phyloP scores from a whole-genome alignment of 2,797 vertebrate genomes.

The Buphagus erythrorhynchus region DNA sequence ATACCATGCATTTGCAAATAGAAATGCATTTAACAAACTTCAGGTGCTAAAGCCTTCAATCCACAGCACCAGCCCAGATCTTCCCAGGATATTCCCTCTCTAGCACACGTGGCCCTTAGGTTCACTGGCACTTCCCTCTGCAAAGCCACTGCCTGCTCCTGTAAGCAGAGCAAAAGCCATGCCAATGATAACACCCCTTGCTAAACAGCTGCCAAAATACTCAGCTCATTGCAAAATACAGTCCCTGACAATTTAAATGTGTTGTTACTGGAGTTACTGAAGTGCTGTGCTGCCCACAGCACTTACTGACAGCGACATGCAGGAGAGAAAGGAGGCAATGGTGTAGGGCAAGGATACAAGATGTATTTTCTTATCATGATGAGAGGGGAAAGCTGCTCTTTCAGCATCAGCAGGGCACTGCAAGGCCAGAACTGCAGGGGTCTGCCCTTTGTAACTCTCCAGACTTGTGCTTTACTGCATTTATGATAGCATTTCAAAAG shows the following conservation, averaged over 20 bases:
- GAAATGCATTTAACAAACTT: neutral
- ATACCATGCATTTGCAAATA: neutral
- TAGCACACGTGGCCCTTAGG: rapidly evolving
- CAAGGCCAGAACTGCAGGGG: neutral
- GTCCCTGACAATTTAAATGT: neutral
- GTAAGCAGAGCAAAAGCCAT: neutral
- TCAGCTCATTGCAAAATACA: neutral
- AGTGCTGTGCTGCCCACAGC: neutral
- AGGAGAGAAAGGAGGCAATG: neutral
- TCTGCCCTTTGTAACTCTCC: neutral
- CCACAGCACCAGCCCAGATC: neutral
- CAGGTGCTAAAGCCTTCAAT: neutral
- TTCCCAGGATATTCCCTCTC: neutral
- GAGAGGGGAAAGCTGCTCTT: neutral
- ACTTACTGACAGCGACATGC: rapidly evolving
- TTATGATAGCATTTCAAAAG: neutral
- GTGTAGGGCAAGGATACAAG: neutral
- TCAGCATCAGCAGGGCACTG: neutral
- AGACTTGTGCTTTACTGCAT: neutral
- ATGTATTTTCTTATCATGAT: neutral
- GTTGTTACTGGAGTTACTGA: neutral
- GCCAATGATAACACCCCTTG: neutral
- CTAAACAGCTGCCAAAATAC: neutral
- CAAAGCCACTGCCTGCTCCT: neutral
- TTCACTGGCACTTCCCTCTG: neutral